Evolutionary conservation across 2,797 vertebrate genomes (phyloP), one percentile per base, ranked within the genome.

Genomic region (Cirrhinus mrigala): DNA sequence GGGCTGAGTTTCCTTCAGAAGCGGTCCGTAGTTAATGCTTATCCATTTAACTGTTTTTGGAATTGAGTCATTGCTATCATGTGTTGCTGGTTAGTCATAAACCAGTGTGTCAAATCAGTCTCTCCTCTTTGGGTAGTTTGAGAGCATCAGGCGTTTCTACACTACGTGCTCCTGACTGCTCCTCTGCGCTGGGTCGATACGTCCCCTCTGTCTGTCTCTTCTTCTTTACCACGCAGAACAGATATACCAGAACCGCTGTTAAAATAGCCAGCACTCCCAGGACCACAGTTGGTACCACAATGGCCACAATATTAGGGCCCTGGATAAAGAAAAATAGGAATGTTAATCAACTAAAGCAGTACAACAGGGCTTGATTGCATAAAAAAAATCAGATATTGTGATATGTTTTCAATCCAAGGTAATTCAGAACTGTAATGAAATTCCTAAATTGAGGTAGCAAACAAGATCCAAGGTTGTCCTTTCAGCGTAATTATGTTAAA

Each of bases 191-290:
- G 66, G 97, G 97, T 82, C 94, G 91, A 88, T 98, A 98, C 6
- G 97, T 97, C 73, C 97, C 97, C 89, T 98, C 97, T 0, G 96
- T 97, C 92, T 97, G 97, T n/a, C 97, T 93, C 87, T 96, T 97
- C 94, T 97, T 97, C 56, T 95, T 95, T 71, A 98, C 94, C 88
- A 97, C 95, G 48, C 93, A 93, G 82, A 97, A 92, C 50, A 97
- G 82, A 90, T 94, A 95, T 24, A 76, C 52, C 0, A 96, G 90
- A 24, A 92, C 90, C 20, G 94, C 92, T 20, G 89, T 69, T 29
- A 94, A 91, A 0, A 96, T 94, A 69, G 93, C 89, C 83, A 97
- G 88, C 6, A 96, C 68, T 0, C 92, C 92, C 6, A 94, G 88
- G 14, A 96, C 92, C 46, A 98, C 94, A 1, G 92, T 96, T 2